Evolutionary conservation across 2,888 invertebrate species (phyloP).

Genomic region (Acanthococcus lagerstroemiae): DNA sequence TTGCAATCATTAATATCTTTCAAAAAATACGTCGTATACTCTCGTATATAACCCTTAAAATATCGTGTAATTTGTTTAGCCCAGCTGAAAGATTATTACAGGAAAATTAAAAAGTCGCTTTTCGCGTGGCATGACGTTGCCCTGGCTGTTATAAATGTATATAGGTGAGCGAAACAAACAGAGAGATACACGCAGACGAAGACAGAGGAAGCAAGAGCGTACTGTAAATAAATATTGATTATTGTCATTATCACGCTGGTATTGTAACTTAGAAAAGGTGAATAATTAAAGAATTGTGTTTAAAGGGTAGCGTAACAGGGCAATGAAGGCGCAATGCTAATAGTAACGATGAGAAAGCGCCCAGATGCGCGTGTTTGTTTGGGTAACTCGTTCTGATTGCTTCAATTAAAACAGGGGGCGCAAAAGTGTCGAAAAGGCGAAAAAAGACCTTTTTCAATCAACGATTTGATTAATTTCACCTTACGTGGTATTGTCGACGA

Average conservation of each 20-base stretch:
- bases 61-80: constrained; percentile 17
- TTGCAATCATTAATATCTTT: constrained; percentile 24
- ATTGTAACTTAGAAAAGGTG: constrained; percentile 22
- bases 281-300: constrained; percentile 29
- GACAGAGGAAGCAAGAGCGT: background rate
- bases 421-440: constrained; percentile 1
- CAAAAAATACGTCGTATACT: background rate
- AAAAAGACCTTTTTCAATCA: too few relatives aligned
- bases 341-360: constrained; percentile 23
- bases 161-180: background rate
- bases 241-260: constrained; percentile 29
- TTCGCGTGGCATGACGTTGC: constrained; percentile 14
- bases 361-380: constrained; percentile 22
- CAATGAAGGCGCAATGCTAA: constrained; percentile 22
- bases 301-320: constrained; percentile 29
- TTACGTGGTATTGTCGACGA: too few relatives aligned
- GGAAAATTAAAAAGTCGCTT: constrained; percentile 1
- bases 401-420: constrained; percentile 21
- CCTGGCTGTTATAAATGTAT: constrained; percentile 21
- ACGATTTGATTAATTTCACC: too few relatives aligned
- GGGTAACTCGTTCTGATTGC: constrained; percentile 23
- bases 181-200: background rate
- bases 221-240: constrained; percentile 29
- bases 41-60: constrained; percentile 4
- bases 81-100: background rate